Evolutionary conservation across 2,888 invertebrate species (phyloP), one percentile per base, ranked within the genome.

Genomic region (Atrina japonica): DNA sequence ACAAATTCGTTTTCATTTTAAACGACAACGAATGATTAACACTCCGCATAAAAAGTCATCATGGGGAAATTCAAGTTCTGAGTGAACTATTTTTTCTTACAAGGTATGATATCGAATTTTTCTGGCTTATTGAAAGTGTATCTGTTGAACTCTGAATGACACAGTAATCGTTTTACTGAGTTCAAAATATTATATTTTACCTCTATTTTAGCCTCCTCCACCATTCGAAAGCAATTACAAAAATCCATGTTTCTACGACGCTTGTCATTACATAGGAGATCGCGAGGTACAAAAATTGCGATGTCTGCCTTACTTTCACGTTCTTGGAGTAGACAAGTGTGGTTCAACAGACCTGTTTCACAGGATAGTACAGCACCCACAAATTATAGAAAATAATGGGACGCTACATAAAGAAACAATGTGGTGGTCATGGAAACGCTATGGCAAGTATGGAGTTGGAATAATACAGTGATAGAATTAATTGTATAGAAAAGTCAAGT

Each of bases 261-360:
- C 49, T 7, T 73, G 68, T 40, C 27, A 50, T 11, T 50, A 52
- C 16, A 27, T 45, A 18, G 53, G 53, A 11, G 43, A 47, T 11
- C n/a, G 40, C n/a, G 18, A 30, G 7, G 56, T 60, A 3, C 59
- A 65, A 0, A 18, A 49, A 9, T 66, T 83, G 3, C 73, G 68
- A 11, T 86, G 86, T 53, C 67, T 85, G 2, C 86, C 86, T 0
- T 86, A 83, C 61, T 85, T 85, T 66, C 82, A 83, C 43, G 41
- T 86, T 27, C 77, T 86, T n/a, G 86, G 86, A 0, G 76, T 83
- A 27, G 85, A 84, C 69, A 86, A 86, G 64, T 76, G 78, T 66
- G 86, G 84, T 1, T 78, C 85, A 21, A 86, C 85, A 0, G 86
- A 86, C 67, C 73, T 86, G 1, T 83, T 77, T 49, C 65, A 69